Evolutionary conservation across 2,888 invertebrate genomes (phyloP), one percentile per base, ranked within the genome.

Genomic region (Hypselothyrea guttata): DNA sequence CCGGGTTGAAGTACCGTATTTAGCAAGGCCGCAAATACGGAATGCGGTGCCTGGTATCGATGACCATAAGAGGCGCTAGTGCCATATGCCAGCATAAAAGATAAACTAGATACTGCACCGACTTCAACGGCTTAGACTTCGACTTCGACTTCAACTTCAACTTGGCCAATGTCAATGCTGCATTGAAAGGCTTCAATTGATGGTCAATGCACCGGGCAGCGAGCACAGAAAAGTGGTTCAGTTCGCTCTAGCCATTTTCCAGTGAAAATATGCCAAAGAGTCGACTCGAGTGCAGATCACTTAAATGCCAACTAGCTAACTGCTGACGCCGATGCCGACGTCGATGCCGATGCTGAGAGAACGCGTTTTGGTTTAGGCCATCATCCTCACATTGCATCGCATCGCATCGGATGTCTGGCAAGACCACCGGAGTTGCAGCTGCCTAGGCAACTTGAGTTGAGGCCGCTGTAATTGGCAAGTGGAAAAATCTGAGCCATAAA

Each of bases 351-450:
- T n/a, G 30, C 5, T 16, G 27, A 27, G 53, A 75, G 79, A 78
- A 76, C 71, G 75, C 71, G 74, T 81, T 74, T 68, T 40, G 45
- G 57, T 55, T 65, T 72, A 57, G 68, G 74, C 74, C 75, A 68
- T 56, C 63, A 66, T 38, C 51, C 56, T 13, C 59, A n/a, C 22
- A 22, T 22, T 4, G 22, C 22, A 22, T 22, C 2, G 22, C 22
- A 22, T 22, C 22, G 22, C 22, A 22, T 68, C 57, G 73, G 78
- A 67, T 79, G 77, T 77, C 78, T 75, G 77, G 59, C 51, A 55
- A 40, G 82, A 82, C 82, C 79, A 81, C 82, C 79, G 31, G 45
- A 65, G 76, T 58, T 56, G 76, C 60, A 65, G 76, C 79, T 75
- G 75, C 73, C 22, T 46, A 38, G 34, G 49, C 55, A 48, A 12